These are phyloP conservation scores for Phoenoteleia sp. DNA, from an alignment of 2,888 invertebrate species.

Conservation along the genomic window DNA sequence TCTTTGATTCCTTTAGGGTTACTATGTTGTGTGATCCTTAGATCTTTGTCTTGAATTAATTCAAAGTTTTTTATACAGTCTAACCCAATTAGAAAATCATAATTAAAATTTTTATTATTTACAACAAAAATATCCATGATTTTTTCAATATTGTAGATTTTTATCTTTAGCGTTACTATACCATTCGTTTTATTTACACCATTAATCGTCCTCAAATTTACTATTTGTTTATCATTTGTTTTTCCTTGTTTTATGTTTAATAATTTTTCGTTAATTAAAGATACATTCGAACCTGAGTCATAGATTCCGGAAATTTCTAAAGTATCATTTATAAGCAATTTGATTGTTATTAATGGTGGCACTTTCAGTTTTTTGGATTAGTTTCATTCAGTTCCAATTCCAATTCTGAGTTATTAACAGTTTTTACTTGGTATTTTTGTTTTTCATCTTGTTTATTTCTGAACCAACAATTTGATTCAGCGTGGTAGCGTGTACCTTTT, in stretches of 20 bases:
- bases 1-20: constrained; percentile 31
- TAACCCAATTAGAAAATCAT: constrained; percentile 77
- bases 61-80: constrained; percentile 77
- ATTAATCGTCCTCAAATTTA: constrained; percentile 72
- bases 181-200: constrained; percentile 72
- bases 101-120: constrained; percentile 75
- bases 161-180: constrained; percentile 69
- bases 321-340: constrained; percentile 57
- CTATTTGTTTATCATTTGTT: constrained; percentile 21
- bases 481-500: constrained; percentile 72
- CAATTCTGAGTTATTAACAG: constrained; percentile 74
- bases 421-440: constrained; percentile 51
- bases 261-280: constrained; percentile 62
- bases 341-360: constrained; percentile 74
- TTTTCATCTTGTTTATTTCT: constrained; percentile 60
- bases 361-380: constrained; percentile 76
- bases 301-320: constrained; percentile 68
- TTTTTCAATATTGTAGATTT: constrained; percentile 73
- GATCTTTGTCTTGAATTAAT: constrained; percentile 75
- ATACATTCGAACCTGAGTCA: constrained; percentile 74
- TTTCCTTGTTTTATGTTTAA: constrained; percentile 51
- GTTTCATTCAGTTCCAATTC: constrained; percentile 73
- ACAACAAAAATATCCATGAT: constrained; percentile 70
- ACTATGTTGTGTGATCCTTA: constrained; percentile 68
- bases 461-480: constrained; percentile 72